A percentile compares a stretch with the other conserved stretches of the same genome.
Evolutionary conservation across 2,113 vertebrate species (phyloP).

Genomic region (Elephantulus edwardii): DNA sequence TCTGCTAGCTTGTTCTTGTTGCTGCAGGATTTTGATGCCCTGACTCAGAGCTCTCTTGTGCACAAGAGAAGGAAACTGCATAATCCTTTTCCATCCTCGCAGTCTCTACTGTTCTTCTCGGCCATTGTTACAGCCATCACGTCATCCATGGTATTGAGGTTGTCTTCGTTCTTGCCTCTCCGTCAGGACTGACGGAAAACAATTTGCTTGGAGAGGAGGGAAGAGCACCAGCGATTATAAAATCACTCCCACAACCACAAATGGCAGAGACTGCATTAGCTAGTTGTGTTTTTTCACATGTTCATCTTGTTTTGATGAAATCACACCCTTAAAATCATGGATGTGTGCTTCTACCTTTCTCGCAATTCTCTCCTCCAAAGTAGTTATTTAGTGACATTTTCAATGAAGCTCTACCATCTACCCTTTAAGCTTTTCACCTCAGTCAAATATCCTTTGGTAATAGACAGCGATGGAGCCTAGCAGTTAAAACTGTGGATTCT

Average conservation of each 20-base stretch:
- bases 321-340: not conserved
- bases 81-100: no score
- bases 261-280: no score
- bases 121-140: no score
- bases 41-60: no score
- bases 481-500: not conserved
- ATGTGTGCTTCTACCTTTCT: not conserved
- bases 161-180: no score
- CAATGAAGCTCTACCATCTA: not conserved
- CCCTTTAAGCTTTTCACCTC: not conserved
- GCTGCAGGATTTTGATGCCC: no score
- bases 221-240: not conserved
- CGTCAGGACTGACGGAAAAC: no score
- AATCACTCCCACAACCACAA: not conserved
- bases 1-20: no score
- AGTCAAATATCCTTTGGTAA: not conserved
- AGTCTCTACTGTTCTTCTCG: no score
- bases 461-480: accelerated
- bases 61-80: no score
- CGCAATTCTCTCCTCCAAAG: not conserved
- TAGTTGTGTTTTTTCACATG: not conserved
- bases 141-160: no score
- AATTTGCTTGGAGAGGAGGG: not conserved
- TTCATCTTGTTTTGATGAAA: not conserved
- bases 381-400: not conserved